Evolutionary conservation across 1,140 invertebrate species (phyloP), one percentile per base, ranked within the genome.

Genomic region (Conopomorpha cramerella): DNA sequence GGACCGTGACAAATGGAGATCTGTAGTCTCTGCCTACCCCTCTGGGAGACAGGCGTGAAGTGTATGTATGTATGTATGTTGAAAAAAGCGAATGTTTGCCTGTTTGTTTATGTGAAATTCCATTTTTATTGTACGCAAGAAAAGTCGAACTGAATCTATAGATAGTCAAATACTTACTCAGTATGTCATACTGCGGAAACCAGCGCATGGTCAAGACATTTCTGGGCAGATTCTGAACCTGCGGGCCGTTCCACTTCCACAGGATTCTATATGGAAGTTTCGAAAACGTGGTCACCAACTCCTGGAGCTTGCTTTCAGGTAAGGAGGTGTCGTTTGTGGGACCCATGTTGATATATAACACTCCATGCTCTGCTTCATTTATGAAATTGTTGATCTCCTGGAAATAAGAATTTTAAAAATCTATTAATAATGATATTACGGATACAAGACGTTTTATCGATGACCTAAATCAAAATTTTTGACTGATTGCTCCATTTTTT

Each of bases 301-400:
- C 82, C 27, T 79, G 74, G 27, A 88, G 65, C 45, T 84, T 81
- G 14, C 81, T 74, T 17, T 78, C 56, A 0, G 87, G 81, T 45
- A 90, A 78, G 1, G 82, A 81, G 10, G 62, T 61, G 30, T 72
- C 65, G 45, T 76, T 76, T 31, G 81, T 78, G 1, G 84, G 79
- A 2, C 85, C 86, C 41, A 87, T 57, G 46, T 81, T 83, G 47
- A 87, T 82, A 47, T 82, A 84, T 41, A 87, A 80, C 2, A 84
- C 82, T 3, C 86, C 86, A 34, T 84, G 54, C 34, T 80, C 71
- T 1, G 82, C 78, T 40, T 79, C 76, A 33, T 83, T 81, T 33
- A 86, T 71, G 54, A 83, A 85, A 43, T 77, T 58, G 45, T 85
- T 72, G 19, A 86, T 70, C 52, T 86, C 81, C 77, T 82, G 57